These are phyloP conservation scores for Laothoe populi DNA, from an alignment of 2,888 invertebrate genomes.

Conservation along the genomic window DNA sequence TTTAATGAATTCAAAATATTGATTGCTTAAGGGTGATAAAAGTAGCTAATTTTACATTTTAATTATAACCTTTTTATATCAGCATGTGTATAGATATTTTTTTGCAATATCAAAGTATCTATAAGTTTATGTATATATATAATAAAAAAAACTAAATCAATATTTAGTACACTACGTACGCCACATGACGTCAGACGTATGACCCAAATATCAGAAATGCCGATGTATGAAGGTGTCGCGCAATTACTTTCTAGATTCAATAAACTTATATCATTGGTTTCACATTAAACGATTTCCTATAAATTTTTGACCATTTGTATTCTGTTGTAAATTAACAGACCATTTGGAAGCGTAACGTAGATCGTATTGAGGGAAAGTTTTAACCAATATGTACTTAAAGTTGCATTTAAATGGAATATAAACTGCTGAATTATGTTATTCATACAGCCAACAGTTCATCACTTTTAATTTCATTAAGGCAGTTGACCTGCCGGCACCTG, in stretches of 20 bases:
- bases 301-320: constrained; percentile 64
- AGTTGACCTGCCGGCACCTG: constrained; percentile 33
- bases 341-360: constrained; percentile 58
- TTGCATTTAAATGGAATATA: constrained; percentile 60
- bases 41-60: too few species aligned
- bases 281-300: constrained; percentile 27
- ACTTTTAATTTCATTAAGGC: constrained; percentile 47
- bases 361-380: constrained; percentile 63
- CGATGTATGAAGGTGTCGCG: constrained; percentile 44
- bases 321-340: constrained; percentile 54
- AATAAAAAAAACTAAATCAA: background rate
- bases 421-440: constrained; percentile 65
- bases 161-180: background rate
- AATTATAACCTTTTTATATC: too few species aligned
- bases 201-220: constrained; percentile 40
- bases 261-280: constrained; percentile 30
- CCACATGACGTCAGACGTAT: constrained; percentile 24
- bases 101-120: too few species aligned
- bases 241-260: constrained; percentile 58
- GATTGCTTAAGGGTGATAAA: too few species aligned
- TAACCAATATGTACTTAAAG: constrained; percentile 40
- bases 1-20: too few species aligned
- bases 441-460: constrained; percentile 40
- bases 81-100: too few species aligned
- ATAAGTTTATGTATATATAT: background rate